Conservation (phyloP, 2,797 vertebrate genomes). For the Cirrhinus molitorella region DNA sequence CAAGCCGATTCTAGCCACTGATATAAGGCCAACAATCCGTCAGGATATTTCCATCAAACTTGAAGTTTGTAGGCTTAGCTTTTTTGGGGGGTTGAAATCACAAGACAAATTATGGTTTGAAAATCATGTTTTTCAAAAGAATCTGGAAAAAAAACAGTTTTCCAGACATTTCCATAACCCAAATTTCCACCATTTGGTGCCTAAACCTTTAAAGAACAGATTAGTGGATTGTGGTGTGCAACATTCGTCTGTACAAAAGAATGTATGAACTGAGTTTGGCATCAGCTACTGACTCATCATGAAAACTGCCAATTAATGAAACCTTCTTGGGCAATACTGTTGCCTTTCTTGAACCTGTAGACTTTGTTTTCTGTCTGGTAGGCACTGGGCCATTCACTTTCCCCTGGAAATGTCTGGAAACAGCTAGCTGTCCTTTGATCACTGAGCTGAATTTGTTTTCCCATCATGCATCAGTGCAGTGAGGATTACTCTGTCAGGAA, state of each 20-base stretch:
- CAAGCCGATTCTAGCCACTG: no score
- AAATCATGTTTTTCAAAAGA: slow-evolving; percentile 4
- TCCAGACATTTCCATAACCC: neutral
- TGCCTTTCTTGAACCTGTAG: slow-evolving; percentile 15
- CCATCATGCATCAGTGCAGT: slow-evolving; percentile 46
- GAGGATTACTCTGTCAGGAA: slow-evolving; percentile 43
- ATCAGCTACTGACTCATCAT: neutral
- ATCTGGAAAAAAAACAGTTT: neutral
- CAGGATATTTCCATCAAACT: neutral
- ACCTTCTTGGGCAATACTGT: neutral
- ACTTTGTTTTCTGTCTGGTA: slow-evolving; percentile 30
- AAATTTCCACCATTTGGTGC: neutral
- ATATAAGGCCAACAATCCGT: neutral
- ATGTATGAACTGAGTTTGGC: neutral
- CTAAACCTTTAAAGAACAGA: neutral
- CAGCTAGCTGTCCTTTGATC: slow-evolving; percentile 17
- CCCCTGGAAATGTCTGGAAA: slow-evolving; percentile 39
- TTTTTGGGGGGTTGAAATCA: neutral
- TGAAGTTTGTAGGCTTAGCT: neutral
- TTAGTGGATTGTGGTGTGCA: neutral
- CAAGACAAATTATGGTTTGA: neutral
- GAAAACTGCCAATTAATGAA: neutral
- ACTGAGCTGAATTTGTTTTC: slow-evolving; percentile 37
- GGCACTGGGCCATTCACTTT: slow-evolving; percentile 18
- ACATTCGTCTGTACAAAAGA: neutral